phyloP scores from a whole-genome alignment of 2,888 invertebrate species.

The Ectobius pallidus region DNA sequence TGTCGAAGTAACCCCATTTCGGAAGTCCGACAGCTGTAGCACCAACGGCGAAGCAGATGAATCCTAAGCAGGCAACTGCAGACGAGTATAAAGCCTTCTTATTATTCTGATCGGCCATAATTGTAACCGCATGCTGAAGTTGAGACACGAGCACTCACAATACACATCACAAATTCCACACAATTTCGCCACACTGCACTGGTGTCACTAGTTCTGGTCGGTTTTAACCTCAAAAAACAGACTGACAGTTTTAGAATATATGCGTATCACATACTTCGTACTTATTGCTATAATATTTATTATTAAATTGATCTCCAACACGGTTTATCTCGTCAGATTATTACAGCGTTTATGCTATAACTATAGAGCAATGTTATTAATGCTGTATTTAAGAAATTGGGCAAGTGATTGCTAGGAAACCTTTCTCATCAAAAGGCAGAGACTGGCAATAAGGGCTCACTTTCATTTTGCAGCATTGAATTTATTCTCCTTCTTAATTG shows the following conservation, averaged over 20 bases:
- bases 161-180: not conserved
- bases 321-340: too few relatives aligned
- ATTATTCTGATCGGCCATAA: slow-evolving; percentile 47
- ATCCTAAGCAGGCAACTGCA: slow-evolving; percentile 72
- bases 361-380: not conserved
- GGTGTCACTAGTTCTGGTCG: not conserved
- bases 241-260: too few relatives aligned
- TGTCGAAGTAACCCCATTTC: slow-evolving; percentile 85
- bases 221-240: not conserved
- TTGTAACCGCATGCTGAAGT: slow-evolving; percentile 35
- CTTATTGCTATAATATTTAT: too few relatives aligned
- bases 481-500: too few relatives aligned
- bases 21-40: slow-evolving; percentile 84
- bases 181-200: not conserved
- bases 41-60: slow-evolving; percentile 80
- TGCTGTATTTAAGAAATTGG: not conserved
- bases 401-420: too few relatives aligned
- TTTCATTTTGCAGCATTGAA: slow-evolving; percentile 7
- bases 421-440: not conserved
- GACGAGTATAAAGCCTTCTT: slow-evolving; percentile 71
- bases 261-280: too few relatives aligned
- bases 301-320: too few relatives aligned
- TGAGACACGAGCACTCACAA: slow-evolving; percentile 23
- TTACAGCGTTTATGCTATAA: not conserved
- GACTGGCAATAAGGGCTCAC: not conserved